Evolutionary conservation across 2,888 invertebrate species (phyloP), one percentile per base, ranked within the genome.

Genomic region (Calliphora vomitoria): DNA sequence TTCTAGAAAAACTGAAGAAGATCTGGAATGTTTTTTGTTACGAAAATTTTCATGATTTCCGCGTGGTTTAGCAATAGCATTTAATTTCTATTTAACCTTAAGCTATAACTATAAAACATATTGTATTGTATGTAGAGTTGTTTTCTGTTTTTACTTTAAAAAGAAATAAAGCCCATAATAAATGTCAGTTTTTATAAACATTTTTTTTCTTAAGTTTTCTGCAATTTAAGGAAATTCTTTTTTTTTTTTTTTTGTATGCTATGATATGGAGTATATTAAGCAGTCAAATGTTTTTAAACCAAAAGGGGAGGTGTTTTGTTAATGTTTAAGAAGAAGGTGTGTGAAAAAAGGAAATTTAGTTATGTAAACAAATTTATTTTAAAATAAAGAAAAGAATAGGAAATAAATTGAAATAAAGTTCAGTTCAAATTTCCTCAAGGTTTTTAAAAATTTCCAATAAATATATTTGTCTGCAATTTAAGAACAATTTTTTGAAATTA

Each of bases 81-180:
- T 89, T 86, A 80, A 89, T 86, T 87, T 79, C 71, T 88, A 82
- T 88, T 88, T 88, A 88, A 88, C 88, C 88, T 82, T 71, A 82
- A 86, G 88, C 88, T 68, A 88, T 35, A 72, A 84, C 50, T 71
- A 85, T 81, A 75, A 72, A 79, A 78, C 41, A 55, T 69, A 62
- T 68, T 80, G 44, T 62, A 72, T 68, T 79, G 44, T 41, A 64
- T 8, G 41, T 44, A 35, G 41, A 68, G 80, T 44, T 71, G 8
- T 53, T n/a, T 44, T 60, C 38, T 50, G 25, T 44, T 66, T 35
- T 71, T n/a, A n/a, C 62, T 8, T 8, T 4, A 8, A 31, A 31
- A 60, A 74, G 6, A 41, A 58, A 74, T n/a, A 50, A 76, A 25
- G 25, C 25, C 55, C 58, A 80, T 76, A 74, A 86, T 81, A 82